These are phyloP conservation scores for Burhinus oedicnemus DNA, from an alignment of 2,113 vertebrate genomes.

Conservation along the genomic window DNA sequence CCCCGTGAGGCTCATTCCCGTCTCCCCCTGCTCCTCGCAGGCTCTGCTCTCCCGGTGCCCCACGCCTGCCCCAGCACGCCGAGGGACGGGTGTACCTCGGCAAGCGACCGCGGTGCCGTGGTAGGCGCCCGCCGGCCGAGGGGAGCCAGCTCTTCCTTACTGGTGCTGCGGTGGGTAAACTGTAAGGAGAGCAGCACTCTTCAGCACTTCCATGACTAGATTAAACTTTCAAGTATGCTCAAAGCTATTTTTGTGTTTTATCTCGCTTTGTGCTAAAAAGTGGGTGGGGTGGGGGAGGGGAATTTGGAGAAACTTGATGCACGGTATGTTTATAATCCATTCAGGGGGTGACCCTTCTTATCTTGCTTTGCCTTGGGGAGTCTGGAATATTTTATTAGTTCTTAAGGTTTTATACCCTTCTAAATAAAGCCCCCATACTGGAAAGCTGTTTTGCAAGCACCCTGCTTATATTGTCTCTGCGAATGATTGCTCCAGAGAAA, in stretches of 20 bases:
- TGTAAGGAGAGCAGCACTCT: not conserved
- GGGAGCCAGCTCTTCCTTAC: not conserved
- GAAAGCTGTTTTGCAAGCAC: not conserved
- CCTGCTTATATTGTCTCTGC: not conserved
- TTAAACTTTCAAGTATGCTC: not conserved
- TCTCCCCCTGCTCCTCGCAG: not conserved
- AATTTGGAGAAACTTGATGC: not conserved
- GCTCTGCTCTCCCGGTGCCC: not conserved
- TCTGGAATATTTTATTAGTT: slow-evolving; percentile 53
- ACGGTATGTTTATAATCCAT: not conserved
- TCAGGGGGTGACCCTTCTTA: not conserved
- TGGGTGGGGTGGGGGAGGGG: not conserved
- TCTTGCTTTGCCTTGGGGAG: slow-evolving; percentile 11
- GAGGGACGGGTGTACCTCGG: not conserved
- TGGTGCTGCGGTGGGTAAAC: not conserved
- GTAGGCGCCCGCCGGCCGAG: not conserved
- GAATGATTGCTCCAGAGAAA: not conserved
- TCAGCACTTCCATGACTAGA: not conserved
- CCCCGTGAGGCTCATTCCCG: accelerated
- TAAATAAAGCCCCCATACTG: not conserved
- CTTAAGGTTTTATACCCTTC: not conserved
- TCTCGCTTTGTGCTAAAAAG: not conserved
- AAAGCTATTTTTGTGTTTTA: not conserved
- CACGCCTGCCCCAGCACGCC: not conserved
- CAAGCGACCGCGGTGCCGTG: no score